These are phyloP conservation scores for Tupaia chinensis DNA, from an alignment of 2,113 vertebrate species.

Conservation along the genomic window DNA sequence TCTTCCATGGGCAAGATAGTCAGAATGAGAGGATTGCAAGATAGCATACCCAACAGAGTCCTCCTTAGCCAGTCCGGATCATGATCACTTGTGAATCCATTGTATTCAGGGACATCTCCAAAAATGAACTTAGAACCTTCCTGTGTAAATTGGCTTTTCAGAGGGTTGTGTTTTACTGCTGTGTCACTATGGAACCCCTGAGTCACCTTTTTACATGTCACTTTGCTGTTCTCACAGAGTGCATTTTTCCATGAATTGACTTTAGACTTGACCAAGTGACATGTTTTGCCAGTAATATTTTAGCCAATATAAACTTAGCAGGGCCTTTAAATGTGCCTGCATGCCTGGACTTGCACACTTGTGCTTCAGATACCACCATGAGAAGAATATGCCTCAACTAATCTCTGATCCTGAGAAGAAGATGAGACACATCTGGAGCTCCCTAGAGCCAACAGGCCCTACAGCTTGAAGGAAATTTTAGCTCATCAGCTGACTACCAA, in stretches of 20 bases:
- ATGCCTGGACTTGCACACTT: not conserved
- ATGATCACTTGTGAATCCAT: no score
- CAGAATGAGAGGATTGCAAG: no score
- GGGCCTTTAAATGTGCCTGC: not conserved
- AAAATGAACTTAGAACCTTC: no score
- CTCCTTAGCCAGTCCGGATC: no score
- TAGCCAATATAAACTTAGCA: not conserved
- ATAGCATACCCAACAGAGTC: no score
- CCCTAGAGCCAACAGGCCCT: not conserved
- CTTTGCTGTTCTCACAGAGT: not conserved
- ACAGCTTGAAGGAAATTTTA: not conserved
- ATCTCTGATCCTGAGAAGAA: not conserved
- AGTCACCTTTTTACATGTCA: not conserved
- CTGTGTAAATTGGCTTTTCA: no score
- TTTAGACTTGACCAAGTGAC: not conserved
- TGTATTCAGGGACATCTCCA: no score
- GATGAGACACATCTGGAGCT: not conserved
- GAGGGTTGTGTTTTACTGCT: no score
- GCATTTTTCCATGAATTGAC: not conserved
- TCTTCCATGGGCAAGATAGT: no score
- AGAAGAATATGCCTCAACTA: not conserved
- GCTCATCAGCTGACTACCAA: not conserved
- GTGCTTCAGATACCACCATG: not conserved
- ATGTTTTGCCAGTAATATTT: not conserved
- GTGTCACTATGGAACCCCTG: no score